These are phyloP conservation scores for Zaprionus obscuricornis DNA, from an alignment of 2,888 invertebrate species.

Conservation along the genomic window DNA sequence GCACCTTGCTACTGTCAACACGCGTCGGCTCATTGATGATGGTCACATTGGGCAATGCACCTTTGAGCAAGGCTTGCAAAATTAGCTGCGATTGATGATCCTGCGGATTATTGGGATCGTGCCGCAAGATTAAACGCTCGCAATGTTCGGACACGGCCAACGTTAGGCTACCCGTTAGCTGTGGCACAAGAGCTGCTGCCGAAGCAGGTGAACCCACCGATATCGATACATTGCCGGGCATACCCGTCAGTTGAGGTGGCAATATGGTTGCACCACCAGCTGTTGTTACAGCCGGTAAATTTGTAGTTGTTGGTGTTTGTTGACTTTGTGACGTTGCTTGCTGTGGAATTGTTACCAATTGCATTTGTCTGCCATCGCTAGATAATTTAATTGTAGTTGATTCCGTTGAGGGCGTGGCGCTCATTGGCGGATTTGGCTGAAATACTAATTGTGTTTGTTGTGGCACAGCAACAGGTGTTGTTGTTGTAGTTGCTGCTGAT, in stretches of 20 bases:
- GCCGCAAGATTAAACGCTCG: conserved; percentile 87
- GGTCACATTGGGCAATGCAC: conserved; percentile 83
- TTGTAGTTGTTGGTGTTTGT: conserved; percentile 28
- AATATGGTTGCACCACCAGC: conserved; percentile 63
- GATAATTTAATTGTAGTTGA: conserved; percentile 66
- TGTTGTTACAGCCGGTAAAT: conserved; percentile 41
- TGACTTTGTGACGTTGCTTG: no score
- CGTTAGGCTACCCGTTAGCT: conserved; percentile 87
- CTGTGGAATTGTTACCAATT: conserved; percentile 60
- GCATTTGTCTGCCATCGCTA: conserved; percentile 75
- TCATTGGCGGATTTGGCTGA: conserved; percentile 47
- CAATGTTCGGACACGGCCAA: conserved; percentile 88
- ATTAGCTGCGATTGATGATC: conserved; percentile 84
- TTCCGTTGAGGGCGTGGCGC: conserved; percentile 41
- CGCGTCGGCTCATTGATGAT: conserved; percentile 82
- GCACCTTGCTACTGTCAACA: conserved; percentile 49
- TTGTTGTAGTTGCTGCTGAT: not conserved
- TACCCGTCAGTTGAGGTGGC: conserved; percentile 68
- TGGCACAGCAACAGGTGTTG: no score
- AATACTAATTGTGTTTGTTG: conserved; percentile 61
- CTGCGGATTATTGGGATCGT: conserved; percentile 86
- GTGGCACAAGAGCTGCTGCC: conserved; percentile 83
- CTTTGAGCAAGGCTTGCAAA: conserved; percentile 82
- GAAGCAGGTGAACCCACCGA: conserved; percentile 80
- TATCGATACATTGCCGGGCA: conserved; percentile 78